phyloP scores from a whole-genome alignment of 1,140 invertebrate genomes.

The Parapsyche elsis region DNA sequence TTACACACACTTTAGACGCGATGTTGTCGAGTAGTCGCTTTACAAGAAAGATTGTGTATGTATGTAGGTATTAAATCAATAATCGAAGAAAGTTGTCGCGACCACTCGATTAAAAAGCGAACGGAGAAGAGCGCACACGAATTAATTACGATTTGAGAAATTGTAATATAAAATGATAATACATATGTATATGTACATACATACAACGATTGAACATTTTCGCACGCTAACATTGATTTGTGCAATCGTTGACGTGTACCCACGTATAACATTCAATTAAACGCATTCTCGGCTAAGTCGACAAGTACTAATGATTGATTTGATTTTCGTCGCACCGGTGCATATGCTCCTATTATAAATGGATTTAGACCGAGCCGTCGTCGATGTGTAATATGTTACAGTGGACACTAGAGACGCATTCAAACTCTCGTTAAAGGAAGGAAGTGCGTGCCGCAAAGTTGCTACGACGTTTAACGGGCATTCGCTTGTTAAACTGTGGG shows the following conservation, averaged over 20 bases:
- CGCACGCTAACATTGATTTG: no score
- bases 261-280: no score
- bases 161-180: no score
- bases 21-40: not conserved
- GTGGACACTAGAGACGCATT: constrained; percentile 15
- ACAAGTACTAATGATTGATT: no score
- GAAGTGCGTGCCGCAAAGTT: constrained; percentile 37
- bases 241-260: no score
- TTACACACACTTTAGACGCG: no score
- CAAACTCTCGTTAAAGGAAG: constrained; percentile 46
- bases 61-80: constrained; percentile 47
- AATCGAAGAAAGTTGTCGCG: constrained; percentile 55
- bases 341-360: not conserved
- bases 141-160: no score
- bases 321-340: no score
- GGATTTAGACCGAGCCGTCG: not conserved
- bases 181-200: no score
- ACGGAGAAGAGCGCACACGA: constrained; percentile 23
- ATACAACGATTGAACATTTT: no score
- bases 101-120: no score
- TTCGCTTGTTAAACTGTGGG: constrained; percentile 30
- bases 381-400: not conserved
- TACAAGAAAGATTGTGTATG: constrained; percentile 21
- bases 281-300: no score
- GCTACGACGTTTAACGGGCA: not conserved